phyloP scores from a whole-genome alignment of 2,113 vertebrate genomes.

The Planiliza haematocheilus region DNA sequence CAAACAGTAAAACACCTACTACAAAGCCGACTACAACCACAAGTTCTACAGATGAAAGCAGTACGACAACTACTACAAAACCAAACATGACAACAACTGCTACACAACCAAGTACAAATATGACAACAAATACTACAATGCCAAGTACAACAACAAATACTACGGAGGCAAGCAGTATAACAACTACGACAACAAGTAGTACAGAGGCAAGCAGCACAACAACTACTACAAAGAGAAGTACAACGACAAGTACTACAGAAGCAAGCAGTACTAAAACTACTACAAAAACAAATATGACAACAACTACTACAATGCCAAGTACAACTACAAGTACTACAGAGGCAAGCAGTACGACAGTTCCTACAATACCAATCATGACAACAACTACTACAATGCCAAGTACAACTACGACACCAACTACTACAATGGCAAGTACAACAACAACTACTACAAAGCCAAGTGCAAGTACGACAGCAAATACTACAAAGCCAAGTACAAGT shows the following conservation, averaged over 20 bases:
- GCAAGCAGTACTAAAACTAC: background rate
- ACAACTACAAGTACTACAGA: background rate
- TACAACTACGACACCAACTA: too few species aligned
- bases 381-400: too few species aligned
- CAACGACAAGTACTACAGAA: too few species aligned
- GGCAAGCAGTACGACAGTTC: too few species aligned
- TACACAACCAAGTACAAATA: background rate
- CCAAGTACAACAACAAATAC: background rate
- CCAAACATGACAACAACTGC: background rate
- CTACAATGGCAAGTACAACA: too few species aligned
- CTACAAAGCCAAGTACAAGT: too few species aligned
- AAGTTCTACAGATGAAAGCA: too few species aligned
- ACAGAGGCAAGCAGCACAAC: background rate
- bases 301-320: background rate
- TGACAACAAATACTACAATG: background rate
- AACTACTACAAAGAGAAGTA: background rate
- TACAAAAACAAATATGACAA: background rate
- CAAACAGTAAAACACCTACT: background rate
- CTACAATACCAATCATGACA: too few species aligned
- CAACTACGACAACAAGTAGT: background rate
- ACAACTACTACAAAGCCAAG: too few species aligned
- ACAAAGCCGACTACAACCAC: background rate
- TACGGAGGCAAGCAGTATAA: fast-evolving
- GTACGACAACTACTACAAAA: background rate
- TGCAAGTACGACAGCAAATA: too few species aligned